Conservation (phyloP, 2,888 invertebrate genomes). For the Empis livida region DNA sequence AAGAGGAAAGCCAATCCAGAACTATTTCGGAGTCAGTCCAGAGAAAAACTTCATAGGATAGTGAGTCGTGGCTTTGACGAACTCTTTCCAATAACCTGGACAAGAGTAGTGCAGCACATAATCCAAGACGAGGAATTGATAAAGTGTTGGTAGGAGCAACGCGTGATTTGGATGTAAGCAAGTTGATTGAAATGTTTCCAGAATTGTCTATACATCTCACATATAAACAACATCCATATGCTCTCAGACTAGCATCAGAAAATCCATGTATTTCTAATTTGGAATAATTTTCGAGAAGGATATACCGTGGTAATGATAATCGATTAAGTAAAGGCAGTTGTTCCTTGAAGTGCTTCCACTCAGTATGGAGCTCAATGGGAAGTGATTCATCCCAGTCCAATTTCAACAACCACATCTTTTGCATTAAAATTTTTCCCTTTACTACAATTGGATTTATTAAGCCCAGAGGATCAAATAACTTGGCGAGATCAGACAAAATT, state of each 20-base stretch:
- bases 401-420: conserved; percentile 9
- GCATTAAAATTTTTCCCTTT: conserved; percentile 9
- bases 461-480: conserved; percentile 11
- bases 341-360: background rate
- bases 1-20: conserved; percentile 10
- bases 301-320: too few relatives aligned
- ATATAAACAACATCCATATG: background rate
- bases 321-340: too few relatives aligned
- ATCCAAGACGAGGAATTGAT: background rate
- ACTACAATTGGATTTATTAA: conserved; percentile 10
- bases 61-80: background rate
- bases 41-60: background rate
- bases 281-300: too few relatives aligned
- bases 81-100: background rate
- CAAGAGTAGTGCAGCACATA: background rate
- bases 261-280: background rate
- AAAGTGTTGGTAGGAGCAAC: background rate
- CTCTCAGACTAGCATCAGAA: background rate
- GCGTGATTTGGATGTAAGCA: background rate
- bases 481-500: conserved; percentile 6
- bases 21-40: conserved; percentile 5
- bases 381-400: conserved; percentile 9
- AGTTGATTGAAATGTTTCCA: background rate
- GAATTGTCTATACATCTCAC: background rate
- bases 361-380: conserved; percentile 5